These are phyloP conservation scores for Takifugu rubripes DNA, from an alignment of 2,797 vertebrate species.

Conservation along the genomic window DNA sequence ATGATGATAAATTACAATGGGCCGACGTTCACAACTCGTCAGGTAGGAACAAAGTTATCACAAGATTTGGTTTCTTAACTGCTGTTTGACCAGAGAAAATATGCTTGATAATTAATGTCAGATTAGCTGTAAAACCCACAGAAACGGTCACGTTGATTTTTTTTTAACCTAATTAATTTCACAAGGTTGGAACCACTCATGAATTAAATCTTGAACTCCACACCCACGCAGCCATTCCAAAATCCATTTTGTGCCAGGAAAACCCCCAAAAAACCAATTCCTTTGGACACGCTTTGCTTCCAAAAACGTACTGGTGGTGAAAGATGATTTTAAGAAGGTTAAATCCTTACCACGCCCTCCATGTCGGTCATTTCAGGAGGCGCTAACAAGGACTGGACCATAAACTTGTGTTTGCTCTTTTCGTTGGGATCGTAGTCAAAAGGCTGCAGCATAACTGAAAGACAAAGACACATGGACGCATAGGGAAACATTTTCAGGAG, in stretches of 20 bases:
- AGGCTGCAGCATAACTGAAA: conserved; percentile 98
- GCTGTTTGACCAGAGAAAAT: too few species aligned
- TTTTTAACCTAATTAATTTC: neutral
- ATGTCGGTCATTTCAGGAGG: conserved; percentile 97
- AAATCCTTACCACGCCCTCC: conserved; percentile 94
- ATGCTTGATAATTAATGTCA: too few species aligned
- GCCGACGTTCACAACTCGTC: too few species aligned
- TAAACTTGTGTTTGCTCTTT: conserved; percentile 99
- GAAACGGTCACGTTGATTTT: neutral
- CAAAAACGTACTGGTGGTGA: neutral
- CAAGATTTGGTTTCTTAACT: too few species aligned
- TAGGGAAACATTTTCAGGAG: conserved; percentile 1
- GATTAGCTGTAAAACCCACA: too few species aligned
- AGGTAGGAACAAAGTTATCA: too few species aligned
- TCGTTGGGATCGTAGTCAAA: conserved; percentile 99
- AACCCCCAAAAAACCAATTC: neutral
- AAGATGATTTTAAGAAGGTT: neutral
- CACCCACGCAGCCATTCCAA: neutral
- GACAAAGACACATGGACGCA: conserved; percentile 18
- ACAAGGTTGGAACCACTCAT: too few species aligned
- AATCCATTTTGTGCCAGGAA: neutral
- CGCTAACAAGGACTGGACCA: conserved; percentile 97
- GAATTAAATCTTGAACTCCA: neutral
- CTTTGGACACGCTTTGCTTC: neutral
- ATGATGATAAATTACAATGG: too few species aligned